Evolutionary conservation across 2,888 invertebrate genomes (phyloP).

Genomic region (Andrena dorsata): DNA sequence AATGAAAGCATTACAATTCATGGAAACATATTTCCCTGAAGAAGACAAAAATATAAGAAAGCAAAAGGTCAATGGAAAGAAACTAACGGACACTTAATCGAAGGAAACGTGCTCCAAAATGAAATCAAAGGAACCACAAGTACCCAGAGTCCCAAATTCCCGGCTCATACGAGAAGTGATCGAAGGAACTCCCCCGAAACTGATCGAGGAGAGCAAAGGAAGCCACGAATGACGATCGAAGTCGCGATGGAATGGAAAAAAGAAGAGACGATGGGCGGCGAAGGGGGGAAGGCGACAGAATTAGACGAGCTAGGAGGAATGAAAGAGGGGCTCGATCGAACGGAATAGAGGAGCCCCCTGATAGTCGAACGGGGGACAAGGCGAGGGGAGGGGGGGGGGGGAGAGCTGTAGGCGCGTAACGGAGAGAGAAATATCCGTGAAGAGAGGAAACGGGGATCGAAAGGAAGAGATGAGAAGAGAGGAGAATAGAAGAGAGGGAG

Average conservation of each 20-base stretch:
- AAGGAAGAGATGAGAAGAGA: conserved; percentile 27
- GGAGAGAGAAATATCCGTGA: conserved; percentile 43
- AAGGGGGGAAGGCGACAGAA: conserved; percentile 41
- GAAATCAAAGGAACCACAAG: not conserved
- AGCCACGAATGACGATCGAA: not conserved
- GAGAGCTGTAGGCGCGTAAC: conserved; percentile 4
- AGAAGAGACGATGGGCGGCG: not conserved
- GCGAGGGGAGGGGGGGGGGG: not conserved
- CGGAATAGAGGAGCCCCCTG: conserved; percentile 25
- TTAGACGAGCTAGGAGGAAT: conserved; percentile 15
- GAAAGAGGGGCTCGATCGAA: not conserved
- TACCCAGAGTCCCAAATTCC: too few relatives aligned
- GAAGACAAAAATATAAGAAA: too few relatives aligned
- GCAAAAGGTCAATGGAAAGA: too few relatives aligned
- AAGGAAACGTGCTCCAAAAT: not conserved
- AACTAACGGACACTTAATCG: too few relatives aligned
- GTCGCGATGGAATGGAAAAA: conserved; percentile 12
- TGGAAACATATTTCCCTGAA: too few relatives aligned
- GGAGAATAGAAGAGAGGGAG: conserved; percentile 32
- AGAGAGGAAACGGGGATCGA: conserved; percentile 33
- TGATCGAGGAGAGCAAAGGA: not conserved
- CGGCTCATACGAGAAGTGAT: too few relatives aligned
- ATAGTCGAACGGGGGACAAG: conserved; percentile 9
- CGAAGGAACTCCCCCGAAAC: too few relatives aligned
- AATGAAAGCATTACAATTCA: too few relatives aligned